phyloP scores from a whole-genome alignment of 2,113 vertebrate genomes.

The Lipotes vexillifer region DNA sequence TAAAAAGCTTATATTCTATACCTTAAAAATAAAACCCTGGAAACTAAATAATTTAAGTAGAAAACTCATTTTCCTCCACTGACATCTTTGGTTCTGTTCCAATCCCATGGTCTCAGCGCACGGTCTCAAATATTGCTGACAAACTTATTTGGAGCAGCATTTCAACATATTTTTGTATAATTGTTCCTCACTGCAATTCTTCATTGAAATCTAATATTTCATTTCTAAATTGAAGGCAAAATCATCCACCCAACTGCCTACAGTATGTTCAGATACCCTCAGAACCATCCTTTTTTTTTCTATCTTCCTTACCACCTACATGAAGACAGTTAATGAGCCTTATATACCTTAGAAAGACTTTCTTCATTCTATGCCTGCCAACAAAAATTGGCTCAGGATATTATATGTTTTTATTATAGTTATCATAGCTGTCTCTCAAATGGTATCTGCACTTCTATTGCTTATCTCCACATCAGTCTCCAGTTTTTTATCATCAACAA shows the following conservation, averaged over 20 bases:
- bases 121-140: not conserved
- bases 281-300: not conserved
- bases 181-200: not conserved
- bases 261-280: not conserved
- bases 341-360: not conserved
- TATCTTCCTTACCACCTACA: not conserved
- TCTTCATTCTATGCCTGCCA: not conserved
- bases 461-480: not conserved
- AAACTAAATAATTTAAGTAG: not conserved
- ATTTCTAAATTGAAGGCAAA: not conserved
- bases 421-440: not conserved
- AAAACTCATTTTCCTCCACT: not conserved
- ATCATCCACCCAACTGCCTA: not conserved
- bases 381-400: not conserved
- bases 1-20: not conserved
- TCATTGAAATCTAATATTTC: not conserved
- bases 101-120: not conserved
- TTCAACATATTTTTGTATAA: not conserved
- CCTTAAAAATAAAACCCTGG: not conserved
- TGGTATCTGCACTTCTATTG: not conserved
- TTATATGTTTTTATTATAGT: not conserved
- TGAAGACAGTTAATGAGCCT: not conserved
- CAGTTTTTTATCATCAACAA: not conserved
- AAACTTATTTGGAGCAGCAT: not conserved
- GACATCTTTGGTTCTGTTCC: not conserved